Percentiles rank a stretch among this genome's conserved stretches.
These are phyloP conservation scores for Varanus komodoensis DNA, from an alignment of 2,113 vertebrate genomes.

Conservation along the genomic window DNA sequence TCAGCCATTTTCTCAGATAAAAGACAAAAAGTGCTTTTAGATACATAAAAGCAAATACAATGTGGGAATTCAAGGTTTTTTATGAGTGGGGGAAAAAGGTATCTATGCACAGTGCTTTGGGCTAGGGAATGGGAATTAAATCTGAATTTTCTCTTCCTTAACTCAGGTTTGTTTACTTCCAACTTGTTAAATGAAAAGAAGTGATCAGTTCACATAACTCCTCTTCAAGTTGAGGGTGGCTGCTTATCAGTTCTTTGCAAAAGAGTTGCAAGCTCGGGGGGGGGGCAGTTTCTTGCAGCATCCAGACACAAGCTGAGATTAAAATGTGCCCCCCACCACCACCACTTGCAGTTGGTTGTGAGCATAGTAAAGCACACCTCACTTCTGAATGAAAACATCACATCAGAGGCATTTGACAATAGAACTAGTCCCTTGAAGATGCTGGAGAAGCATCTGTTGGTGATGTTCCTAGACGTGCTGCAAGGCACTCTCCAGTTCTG, in stretches of 20 bases:
- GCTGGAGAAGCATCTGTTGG: too few relatives aligned
- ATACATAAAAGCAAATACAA: slow-evolving; percentile 60
- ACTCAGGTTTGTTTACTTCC: background rate
- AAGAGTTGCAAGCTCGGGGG: background rate
- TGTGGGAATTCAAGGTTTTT: slow-evolving; percentile 60
- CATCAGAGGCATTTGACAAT: background rate
- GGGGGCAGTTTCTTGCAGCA: background rate
- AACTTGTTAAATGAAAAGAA: background rate
- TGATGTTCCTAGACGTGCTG: too few relatives aligned
- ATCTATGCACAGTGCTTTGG: background rate
- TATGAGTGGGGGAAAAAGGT: slow-evolving; percentile 52
- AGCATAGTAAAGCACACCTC: background rate
- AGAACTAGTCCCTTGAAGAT: background rate
- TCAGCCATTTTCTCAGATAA: slow-evolving; percentile 73
- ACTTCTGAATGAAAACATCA: background rate
- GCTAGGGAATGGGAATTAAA: background rate
- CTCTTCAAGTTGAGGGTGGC: background rate
- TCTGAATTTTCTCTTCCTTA: background rate
- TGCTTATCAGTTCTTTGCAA: background rate
- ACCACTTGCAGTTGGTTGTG: background rate
- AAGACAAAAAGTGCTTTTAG: slow-evolving; percentile 73
- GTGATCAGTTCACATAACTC: background rate
- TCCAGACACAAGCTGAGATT: background rate
- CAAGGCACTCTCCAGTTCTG: background rate
- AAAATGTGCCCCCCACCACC: background rate